These are phyloP conservation scores for Cryptoleucopteryx plumbea DNA, from an alignment of 2,113 vertebrate genomes.

Conservation along the genomic window DNA sequence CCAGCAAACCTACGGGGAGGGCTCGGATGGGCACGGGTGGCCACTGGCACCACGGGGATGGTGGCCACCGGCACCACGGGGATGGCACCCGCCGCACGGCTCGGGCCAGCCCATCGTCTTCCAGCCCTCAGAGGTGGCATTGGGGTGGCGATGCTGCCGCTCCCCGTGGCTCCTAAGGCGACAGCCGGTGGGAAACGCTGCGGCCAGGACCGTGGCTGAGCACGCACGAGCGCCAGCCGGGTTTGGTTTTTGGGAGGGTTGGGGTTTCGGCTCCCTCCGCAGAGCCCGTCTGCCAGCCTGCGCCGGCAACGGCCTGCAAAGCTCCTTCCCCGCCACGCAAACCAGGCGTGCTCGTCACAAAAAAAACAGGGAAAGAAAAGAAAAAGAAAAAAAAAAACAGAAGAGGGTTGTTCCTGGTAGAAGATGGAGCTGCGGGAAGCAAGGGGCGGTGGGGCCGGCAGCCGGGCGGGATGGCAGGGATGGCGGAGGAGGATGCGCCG, in stretches of 20 bases:
- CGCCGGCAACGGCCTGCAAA: background rate
- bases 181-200: background rate
- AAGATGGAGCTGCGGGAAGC: background rate
- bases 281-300: background rate
- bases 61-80: accelerated
- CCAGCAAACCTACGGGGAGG: background rate
- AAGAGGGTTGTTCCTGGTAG: background rate
- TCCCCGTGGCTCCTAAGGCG: background rate
- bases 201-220: background rate
- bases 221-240: background rate
- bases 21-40: accelerated
- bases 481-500: background rate
- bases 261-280: background rate
- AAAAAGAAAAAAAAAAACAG: background rate
- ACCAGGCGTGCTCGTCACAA: background rate
- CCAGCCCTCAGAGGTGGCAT: accelerated
- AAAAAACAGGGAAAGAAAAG: background rate
- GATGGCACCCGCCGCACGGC: accelerated
- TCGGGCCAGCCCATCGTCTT: accelerated
- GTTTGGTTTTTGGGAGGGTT: background rate
- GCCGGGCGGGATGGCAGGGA: background rate
- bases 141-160: background rate
- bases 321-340: background rate
- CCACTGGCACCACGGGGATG: background rate
- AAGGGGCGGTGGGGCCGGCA: background rate